A percentile compares a stretch with the other conserved stretches of the same genome.
These are phyloP conservation scores for Plestiodon gilberti DNA, from an alignment of 2,113 vertebrate genomes.

Conservation along the genomic window DNA sequence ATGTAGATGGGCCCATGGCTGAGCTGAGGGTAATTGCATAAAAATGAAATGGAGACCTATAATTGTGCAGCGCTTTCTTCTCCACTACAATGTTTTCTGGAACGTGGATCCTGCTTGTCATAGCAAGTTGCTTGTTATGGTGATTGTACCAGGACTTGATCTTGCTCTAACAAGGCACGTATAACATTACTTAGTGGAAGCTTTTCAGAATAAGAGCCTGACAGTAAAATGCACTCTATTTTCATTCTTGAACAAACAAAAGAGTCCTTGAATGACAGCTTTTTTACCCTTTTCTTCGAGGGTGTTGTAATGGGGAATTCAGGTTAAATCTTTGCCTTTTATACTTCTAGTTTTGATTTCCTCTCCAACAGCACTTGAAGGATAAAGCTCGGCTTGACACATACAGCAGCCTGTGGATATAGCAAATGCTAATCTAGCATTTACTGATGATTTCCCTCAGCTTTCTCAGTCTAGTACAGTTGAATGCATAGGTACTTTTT, in stretches of 20 bases:
- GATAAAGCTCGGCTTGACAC: constrained; percentile 58
- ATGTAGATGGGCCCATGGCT: constrained; percentile 65
- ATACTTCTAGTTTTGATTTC: constrained; percentile 65
- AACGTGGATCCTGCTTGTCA: constrained; percentile 67
- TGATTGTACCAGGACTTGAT: constrained; percentile 67
- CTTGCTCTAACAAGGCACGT: constrained; percentile 67
- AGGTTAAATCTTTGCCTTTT: constrained; percentile 68
- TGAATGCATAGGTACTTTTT: constrained; percentile 45
- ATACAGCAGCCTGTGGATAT: constrained; percentile 54
- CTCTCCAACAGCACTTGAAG: constrained; percentile 60
- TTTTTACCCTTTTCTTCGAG: constrained; percentile 72
- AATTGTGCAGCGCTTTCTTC: constrained; percentile 72
- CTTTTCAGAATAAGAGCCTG: constrained; percentile 71
- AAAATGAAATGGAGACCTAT: constrained; percentile 77
- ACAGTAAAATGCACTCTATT: constrained; percentile 61
- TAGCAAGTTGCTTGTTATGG: constrained; percentile 68
- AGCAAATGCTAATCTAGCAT: constrained; percentile 65
- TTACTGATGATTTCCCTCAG: constrained; percentile 61
- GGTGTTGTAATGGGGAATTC: constrained; percentile 70
- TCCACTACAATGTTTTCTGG: constrained; percentile 65
- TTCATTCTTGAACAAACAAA: constrained; percentile 69
- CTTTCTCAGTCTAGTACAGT: constrained; percentile 13
- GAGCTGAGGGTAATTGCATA: constrained; percentile 75
- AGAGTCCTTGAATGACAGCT: constrained; percentile 73
- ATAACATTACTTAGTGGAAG: constrained; percentile 68